Evolutionary conservation across 1,140 invertebrate genomes (phyloP), one percentile per base, ranked within the genome.

Genomic region (Wasmannia auropunctata): DNA sequence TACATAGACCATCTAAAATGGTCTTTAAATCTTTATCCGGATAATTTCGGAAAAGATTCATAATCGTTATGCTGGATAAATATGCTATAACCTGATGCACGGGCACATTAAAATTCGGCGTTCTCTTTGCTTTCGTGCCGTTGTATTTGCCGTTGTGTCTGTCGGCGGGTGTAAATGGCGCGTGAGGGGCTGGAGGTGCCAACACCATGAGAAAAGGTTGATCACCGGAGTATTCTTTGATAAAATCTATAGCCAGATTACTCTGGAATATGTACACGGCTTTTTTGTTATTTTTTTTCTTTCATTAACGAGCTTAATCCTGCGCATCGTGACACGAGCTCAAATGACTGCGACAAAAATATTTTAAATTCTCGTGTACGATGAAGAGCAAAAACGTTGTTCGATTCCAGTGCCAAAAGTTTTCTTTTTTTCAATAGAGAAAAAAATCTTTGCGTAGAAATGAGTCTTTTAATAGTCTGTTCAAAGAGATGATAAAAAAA

Each of bases 181-280:
- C 96, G 94, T 99, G 98, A 14, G 97, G 97, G 0, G 98, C 97
- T 25, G 98, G 98, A 0, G 98, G 97, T 3, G 98, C 96, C 10
- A 98, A 89, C 87, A 98, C 97, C 96, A 98, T 98, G 51, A 99
- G 96, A 92, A 99, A 98, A 14, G 97, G 97, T 11, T 93, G 77
- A 5, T 90, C 31, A 6, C 88, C 84, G 0, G 81, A 58, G 37
- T 93, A 90, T 34, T 87, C 90, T 37, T 91, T 87, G 11, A 97
- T 93, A 92, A 98, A 98, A 6, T 96, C 91, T 46, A 95, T 88
- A 3, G 96, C 96, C 74, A 96, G 95, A 69, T 95, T 91, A 83
- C 93, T 95, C 97, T 97, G 88, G 25, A 95, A 94, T 60, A 70
- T 31, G 40, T 7, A n/a, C 56, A n/a, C n/a, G n/a, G n/a, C n/a